phyloP scores from a whole-genome alignment of 2,797 vertebrate genomes.

The Benthosema pterotum region DNA sequence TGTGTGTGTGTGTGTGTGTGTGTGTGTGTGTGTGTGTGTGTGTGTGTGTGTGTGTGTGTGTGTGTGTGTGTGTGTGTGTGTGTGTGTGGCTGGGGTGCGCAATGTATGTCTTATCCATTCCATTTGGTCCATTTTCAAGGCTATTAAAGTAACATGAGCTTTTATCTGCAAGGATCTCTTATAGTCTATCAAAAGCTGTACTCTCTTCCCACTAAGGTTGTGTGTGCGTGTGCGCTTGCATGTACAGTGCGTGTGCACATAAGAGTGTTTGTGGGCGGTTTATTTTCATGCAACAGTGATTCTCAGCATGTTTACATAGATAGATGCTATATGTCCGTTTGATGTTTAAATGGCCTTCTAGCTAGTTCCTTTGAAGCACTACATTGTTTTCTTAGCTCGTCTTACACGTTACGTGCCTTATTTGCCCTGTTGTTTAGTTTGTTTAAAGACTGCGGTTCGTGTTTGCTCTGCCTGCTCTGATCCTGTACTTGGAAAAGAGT shows the following conservation, averaged over 20 bases:
- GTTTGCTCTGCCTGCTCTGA: too few species aligned
- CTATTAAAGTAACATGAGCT: conserved; percentile 9
- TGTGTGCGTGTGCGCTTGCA: neutral
- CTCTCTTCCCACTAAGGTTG: neutral
- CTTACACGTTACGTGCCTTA: too few species aligned
- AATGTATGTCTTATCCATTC: conserved; percentile 1
- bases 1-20: neutral
- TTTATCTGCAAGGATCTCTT: neutral
- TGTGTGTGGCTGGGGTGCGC: neutral
- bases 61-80: conserved; percentile 9
- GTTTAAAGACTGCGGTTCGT: too few species aligned
- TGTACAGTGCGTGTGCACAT: neutral
- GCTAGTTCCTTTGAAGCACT: too few species aligned
- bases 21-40: neutral
- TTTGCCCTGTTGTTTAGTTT: too few species aligned
- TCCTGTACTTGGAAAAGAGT: too few species aligned
- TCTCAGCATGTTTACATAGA: too few species aligned
- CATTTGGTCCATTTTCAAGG: neutral
- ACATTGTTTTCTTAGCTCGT: too few species aligned
- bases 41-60: conserved; percentile 6
- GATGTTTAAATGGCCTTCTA: too few species aligned
- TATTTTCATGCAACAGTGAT: too few species aligned
- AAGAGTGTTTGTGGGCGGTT: too few species aligned
- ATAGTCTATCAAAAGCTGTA: neutral
- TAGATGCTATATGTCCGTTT: too few species aligned